phyloP scores from a whole-genome alignment of 2,888 invertebrate genomes.

The Hyposoter dolosus region DNA sequence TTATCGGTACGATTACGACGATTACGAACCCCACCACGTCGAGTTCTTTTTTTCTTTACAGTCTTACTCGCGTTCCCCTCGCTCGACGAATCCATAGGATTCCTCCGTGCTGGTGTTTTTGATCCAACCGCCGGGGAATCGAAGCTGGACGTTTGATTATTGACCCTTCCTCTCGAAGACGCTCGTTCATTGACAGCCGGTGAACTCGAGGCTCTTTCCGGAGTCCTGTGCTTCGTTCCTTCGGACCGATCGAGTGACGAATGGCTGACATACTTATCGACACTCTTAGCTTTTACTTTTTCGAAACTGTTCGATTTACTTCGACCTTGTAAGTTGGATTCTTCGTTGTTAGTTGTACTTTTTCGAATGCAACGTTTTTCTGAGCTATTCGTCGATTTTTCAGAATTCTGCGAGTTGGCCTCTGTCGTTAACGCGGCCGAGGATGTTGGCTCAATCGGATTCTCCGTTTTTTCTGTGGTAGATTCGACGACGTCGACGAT shows the following conservation, averaged over 20 bases:
- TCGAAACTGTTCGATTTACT: neutral
- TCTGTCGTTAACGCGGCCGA: neutral
- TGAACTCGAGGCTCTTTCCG: conserved; percentile 29
- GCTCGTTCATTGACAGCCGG: conserved; percentile 6
- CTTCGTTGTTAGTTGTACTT: conserved; percentile 6
- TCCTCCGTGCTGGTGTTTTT: neutral
- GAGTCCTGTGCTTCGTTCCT: neutral
- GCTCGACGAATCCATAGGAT: conserved; percentile 9
- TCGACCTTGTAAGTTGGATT: conserved; percentile 3
- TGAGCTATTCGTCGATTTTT: conserved; percentile 16
- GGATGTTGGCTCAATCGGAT: neutral
- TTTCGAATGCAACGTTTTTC: conserved; percentile 10
- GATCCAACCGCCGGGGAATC: neutral
- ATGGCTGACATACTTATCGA: conserved; percentile 15
- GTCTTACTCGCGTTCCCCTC: conserved; percentile 29
- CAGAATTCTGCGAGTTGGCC: conserved; percentile 9
- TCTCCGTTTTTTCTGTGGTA: conserved; percentile 20
- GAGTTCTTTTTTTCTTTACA: conserved; percentile 31
- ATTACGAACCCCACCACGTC: conserved; percentile 19
- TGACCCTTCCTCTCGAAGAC: neutral
- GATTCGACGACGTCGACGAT: conserved; percentile 42
- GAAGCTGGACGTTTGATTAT: neutral
- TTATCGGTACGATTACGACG: neutral
- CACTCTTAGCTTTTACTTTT: conserved; percentile 20
- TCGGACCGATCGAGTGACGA: neutral